Evolutionary conservation across 2,113 vertebrate species (phyloP), one percentile per base, ranked within the genome.

Genomic region (Lycaon pictus): DNA sequence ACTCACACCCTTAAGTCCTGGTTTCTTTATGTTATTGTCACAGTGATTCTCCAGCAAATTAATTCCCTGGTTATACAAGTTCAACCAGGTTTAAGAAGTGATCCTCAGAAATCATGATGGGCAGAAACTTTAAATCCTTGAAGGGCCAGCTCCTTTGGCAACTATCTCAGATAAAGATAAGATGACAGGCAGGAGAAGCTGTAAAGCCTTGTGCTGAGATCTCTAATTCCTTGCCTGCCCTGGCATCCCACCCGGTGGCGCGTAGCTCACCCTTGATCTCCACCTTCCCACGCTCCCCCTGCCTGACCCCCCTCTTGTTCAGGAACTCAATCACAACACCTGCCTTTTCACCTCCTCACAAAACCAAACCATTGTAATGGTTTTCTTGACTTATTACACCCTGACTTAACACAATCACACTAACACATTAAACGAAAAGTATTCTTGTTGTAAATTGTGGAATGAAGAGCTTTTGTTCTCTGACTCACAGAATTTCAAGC

Each of bases 41-140:
- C 20, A 29, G 20, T 2, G 83, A 95, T 69, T 87, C 93, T 43
- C 76, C 51, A 84, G 80, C 53, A 92, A 95, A 96, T 93, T 67
- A 96, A 86, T 76, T 35, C 80, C 32, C 63, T 65, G 87, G 35
- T 87, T 92, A 84, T 71, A 90, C 67, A 98, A 93, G 96, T 80
- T 88, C 79, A 58, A 27, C 62, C 55, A 29, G 9, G 58, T 84
- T 96, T 93, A 76, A 84, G 67, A 95, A 95, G 89, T 16, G 48
- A 86, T 80, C 72, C 79, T 93, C 95, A 96, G 80, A 90, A 77
- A 97, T 96, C 93, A 92, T 27, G 9, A 77, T 16, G 77, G 87
- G 62, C 87, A 97, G 95, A 95, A 92, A 87, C 29, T 87, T 87
- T 95, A 93, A 25, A 29, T 51, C 16, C 13, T n/a, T 56, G 55